A percentile compares a stretch with the other conserved stretches of the same genome.
Conservation (phyloP, 2,888 invertebrate genomes). For the Scaptodrosophila latifasciaeformis region DNA sequence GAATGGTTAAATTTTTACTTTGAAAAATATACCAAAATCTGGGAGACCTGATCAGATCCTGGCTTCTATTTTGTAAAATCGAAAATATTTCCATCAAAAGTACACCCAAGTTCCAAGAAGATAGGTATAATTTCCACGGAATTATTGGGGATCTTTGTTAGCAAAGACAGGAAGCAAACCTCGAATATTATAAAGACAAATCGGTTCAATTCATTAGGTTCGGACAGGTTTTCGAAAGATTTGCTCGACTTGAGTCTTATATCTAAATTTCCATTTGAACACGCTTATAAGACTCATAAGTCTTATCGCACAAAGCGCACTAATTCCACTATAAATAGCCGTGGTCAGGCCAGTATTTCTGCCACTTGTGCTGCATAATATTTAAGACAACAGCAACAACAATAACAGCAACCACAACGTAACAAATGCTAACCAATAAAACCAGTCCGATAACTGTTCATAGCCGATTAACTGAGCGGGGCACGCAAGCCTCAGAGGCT, state of each 20-base stretch:
- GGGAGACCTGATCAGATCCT: too few species aligned
- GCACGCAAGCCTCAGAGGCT: slow-evolving; percentile 54
- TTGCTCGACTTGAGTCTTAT: slow-evolving; percentile 19
- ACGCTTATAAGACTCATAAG: slow-evolving; percentile 60
- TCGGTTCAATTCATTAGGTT: neutral
- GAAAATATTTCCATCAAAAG: too few species aligned
- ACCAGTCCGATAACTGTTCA: slow-evolving; percentile 68
- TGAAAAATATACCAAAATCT: too few species aligned
- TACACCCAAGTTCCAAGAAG: too few species aligned
- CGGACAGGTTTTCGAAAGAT: too few species aligned
- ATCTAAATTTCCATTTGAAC: slow-evolving; percentile 58
- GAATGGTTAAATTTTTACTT: too few species aligned
- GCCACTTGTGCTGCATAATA: slow-evolving; percentile 21
- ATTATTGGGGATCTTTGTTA: too few species aligned
- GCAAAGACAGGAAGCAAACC: too few species aligned
- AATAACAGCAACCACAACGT: slow-evolving; percentile 16
- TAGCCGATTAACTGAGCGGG: slow-evolving; percentile 63
- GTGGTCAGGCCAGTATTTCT: slow-evolving; percentile 1
- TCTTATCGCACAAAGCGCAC: slow-evolving; percentile 62
- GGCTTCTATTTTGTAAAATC: too few species aligned
- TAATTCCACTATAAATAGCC: slow-evolving; percentile 63
- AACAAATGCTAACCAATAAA: slow-evolving; percentile 59
- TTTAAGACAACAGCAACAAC: slow-evolving; percentile 9
- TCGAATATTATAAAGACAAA: too few species aligned
- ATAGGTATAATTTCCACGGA: too few species aligned